A percentile compares a stretch with the other conserved stretches of the same genome.
These are phyloP conservation scores for Apodemus speciosus DNA, from an alignment of 2,113 vertebrate species.

Conservation along the genomic window DNA sequence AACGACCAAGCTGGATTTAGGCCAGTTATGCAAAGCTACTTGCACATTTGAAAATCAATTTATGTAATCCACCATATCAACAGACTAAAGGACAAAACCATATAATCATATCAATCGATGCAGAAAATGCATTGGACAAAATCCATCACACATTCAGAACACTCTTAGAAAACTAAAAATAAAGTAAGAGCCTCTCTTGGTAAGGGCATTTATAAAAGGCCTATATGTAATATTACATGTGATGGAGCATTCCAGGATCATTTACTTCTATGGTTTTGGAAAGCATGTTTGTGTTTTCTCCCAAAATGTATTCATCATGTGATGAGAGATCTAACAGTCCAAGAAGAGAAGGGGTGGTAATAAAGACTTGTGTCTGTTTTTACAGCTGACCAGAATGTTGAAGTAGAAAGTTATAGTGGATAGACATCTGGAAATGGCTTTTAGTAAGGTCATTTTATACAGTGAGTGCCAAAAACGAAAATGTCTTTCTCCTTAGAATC, in stretches of 20 bases:
- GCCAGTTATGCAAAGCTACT: not conserved
- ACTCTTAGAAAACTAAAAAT: slow-evolving; percentile 24
- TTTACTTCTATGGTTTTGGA: not conserved
- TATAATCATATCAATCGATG: slow-evolving; percentile 28
- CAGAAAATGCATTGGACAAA: slow-evolving; percentile 32
- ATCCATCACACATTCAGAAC: not conserved
- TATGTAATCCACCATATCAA: slow-evolving; percentile 46
- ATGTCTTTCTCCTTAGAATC: not conserved
- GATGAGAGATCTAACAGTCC: not conserved
- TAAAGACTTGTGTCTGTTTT: not conserved
- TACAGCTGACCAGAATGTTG: not conserved
- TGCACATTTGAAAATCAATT: slow-evolving; percentile 55
- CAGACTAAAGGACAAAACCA: slow-evolving; percentile 46
- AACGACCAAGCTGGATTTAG: slow-evolving; percentile 30
- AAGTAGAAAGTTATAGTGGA: not conserved
- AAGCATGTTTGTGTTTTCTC: not conserved
- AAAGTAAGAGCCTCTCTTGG: not conserved
- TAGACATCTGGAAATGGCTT: not conserved
- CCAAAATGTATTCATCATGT: not conserved
- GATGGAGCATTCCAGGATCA: not conserved
- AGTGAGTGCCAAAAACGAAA: not conserved
- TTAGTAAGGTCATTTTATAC: not conserved
- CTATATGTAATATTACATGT: not conserved
- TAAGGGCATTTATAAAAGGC: not conserved
- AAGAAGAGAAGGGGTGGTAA: not conserved